phyloP scores from a whole-genome alignment of 1,140 invertebrate genomes.

The Bombus breviceps region DNA sequence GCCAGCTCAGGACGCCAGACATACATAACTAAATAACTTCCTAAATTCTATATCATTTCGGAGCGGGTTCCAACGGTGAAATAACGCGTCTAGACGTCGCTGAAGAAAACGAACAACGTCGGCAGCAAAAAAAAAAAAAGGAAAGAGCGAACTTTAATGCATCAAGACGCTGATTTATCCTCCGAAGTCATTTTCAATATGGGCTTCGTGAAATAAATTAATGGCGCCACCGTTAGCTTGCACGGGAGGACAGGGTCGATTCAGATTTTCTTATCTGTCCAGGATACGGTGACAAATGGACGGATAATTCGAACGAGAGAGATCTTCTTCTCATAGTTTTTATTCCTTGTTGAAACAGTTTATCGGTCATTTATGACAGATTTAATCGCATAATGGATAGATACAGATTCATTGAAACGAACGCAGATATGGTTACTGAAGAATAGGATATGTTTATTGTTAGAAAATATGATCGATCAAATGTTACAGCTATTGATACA shows the following conservation, averaged over 20 bases:
- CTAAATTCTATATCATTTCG: constrained; percentile 73
- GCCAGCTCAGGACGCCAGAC: constrained; percentile 69
- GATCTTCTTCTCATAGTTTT: not conserved
- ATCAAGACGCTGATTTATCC: constrained; percentile 43
- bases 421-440: not conserved
- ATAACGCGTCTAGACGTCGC: constrained; percentile 70
- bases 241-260: not conserved
- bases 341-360: too few species aligned
- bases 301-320: constrained; percentile 13
- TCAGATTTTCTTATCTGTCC: not conserved
- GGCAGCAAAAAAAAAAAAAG: constrained; percentile 14
- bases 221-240: constrained; percentile 26
- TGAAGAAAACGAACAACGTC: constrained; percentile 34
- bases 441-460: not conserved
- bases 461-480: not conserved
- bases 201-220: constrained; percentile 36
- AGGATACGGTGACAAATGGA: not conserved
- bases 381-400: not conserved
- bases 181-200: constrained; percentile 32
- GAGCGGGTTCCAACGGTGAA: constrained; percentile 57
- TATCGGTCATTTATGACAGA: not conserved
- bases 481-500: not conserved
- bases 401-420: not conserved
- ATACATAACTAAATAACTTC: constrained; percentile 73
- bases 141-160: constrained; percentile 30